Evolutionary conservation across 1,140 invertebrate genomes (phyloP).

Genomic region (Musca domestica): DNA sequence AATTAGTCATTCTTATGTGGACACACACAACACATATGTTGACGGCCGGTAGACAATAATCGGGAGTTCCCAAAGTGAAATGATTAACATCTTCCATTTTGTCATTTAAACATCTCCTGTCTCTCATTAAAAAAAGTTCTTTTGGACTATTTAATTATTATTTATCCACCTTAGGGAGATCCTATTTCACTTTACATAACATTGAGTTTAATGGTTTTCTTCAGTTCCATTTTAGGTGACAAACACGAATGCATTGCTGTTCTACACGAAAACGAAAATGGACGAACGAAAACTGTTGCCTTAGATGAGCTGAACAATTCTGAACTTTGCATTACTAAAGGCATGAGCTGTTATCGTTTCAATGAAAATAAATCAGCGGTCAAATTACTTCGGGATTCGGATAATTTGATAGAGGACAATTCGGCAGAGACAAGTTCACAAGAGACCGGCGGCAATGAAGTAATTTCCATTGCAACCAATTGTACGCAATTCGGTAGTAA

Average conservation of each 20-base stretch:
- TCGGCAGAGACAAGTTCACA: constrained; percentile 34
- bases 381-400: constrained; percentile 37
- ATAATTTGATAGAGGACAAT: constrained; percentile 44
- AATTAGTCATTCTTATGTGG: too few relatives aligned
- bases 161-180: background rate
- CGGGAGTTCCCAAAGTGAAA: too few relatives aligned
- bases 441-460: background rate
- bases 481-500: constrained; percentile 44
- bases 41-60: too few relatives aligned
- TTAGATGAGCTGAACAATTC: constrained; percentile 27
- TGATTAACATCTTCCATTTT: background rate
- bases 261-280: constrained; percentile 41
- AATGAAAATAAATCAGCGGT: constrained; percentile 37
- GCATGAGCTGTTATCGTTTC: constrained; percentile 38
- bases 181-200: too few relatives aligned
- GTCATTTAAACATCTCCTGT: background rate
- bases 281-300: constrained; percentile 42
- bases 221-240: background rate
- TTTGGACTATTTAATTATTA: background rate
- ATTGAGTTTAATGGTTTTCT: too few relatives aligned
- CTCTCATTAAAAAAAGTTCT: background rate
- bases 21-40: too few relatives aligned
- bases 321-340: constrained; percentile 25
- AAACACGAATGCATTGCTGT: constrained; percentile 42
- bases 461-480: constrained; percentile 41